Evolutionary conservation across 2,888 invertebrate species (phyloP).

Genomic region (Peribatodes rhomboidaria): DNA sequence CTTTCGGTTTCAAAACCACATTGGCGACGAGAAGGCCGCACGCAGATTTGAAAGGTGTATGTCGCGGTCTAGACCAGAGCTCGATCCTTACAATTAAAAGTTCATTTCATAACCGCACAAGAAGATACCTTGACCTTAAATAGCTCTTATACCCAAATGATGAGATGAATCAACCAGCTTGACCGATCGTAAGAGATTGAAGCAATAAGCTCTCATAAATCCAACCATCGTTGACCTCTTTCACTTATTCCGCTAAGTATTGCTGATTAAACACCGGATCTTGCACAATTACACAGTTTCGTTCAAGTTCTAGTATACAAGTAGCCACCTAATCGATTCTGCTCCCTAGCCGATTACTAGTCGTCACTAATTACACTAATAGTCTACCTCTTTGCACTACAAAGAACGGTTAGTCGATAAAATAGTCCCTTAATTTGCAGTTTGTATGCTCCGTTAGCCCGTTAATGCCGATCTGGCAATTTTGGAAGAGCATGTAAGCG

Average conservation of each 20-base stretch:
- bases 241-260: slow-evolving; percentile 44
- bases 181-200: slow-evolving; percentile 16
- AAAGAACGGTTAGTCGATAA: slow-evolving; percentile 28
- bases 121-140: slow-evolving; percentile 17
- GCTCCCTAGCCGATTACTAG: slow-evolving; percentile 45
- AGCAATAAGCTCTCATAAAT: slow-evolving; percentile 40
- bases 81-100: slow-evolving; percentile 22
- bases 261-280: slow-evolving; percentile 35
- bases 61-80: slow-evolving; percentile 41
- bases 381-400: slow-evolving; percentile 42
- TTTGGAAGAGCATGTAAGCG: slow-evolving; percentile 17
- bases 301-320: slow-evolving; percentile 18
- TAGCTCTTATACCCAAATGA: background rate
- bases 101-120: slow-evolving; percentile 4
- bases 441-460: slow-evolving; percentile 31
- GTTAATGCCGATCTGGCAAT: slow-evolving; percentile 20
- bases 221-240: slow-evolving; percentile 16
- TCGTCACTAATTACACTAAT: slow-evolving; percentile 55
- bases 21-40: slow-evolving; percentile 27
- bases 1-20: slow-evolving; percentile 15
- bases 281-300: slow-evolving; percentile 40
- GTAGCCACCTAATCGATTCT: slow-evolving; percentile 38
- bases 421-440: slow-evolving; percentile 32
- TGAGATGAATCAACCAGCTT: background rate
- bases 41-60: slow-evolving; percentile 36